phyloP scores from a whole-genome alignment of 2,113 vertebrate genomes.

The Crotalus horridus region DNA sequence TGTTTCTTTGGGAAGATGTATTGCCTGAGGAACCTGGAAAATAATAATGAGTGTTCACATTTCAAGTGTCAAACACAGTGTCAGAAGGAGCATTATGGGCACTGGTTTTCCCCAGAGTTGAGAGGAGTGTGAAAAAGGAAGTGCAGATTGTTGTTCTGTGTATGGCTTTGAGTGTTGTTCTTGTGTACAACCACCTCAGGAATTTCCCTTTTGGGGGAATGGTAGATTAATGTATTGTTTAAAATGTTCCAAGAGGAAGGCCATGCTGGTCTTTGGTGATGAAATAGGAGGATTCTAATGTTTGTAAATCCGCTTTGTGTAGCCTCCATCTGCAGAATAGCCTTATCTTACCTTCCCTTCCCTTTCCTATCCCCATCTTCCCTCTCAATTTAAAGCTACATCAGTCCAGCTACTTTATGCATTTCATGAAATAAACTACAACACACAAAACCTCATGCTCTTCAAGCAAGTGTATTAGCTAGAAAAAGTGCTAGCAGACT shows the following conservation, averaged over 20 bases:
- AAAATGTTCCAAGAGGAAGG: not conserved
- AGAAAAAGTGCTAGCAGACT: not conserved
- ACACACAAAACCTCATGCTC: not conserved
- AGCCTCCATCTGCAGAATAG: not conserved
- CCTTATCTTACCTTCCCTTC: not conserved
- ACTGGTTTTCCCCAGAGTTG: not conserved
- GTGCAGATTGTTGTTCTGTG: not conserved
- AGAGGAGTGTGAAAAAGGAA: not conserved
- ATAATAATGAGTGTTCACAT: constrained; percentile 1
- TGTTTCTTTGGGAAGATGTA: not conserved
- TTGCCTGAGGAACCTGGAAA: constrained; percentile 4
- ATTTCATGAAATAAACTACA: not conserved
- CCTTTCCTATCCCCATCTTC: not conserved
- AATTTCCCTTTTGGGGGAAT: not conserved
- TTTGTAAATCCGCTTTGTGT: not conserved
- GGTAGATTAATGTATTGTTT: not conserved
- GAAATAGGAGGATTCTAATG: not conserved
- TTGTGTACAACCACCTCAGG: not conserved
- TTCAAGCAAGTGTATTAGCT: not conserved
- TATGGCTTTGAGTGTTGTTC: not conserved
- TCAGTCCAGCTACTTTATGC: not conserved
- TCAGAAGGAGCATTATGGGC: not conserved
- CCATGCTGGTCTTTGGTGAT: not conserved
- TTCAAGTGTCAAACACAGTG: not conserved
- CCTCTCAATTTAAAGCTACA: not conserved